phyloP scores from a whole-genome alignment of 2,797 vertebrate species.

The Cossypha dichroa region DNA sequence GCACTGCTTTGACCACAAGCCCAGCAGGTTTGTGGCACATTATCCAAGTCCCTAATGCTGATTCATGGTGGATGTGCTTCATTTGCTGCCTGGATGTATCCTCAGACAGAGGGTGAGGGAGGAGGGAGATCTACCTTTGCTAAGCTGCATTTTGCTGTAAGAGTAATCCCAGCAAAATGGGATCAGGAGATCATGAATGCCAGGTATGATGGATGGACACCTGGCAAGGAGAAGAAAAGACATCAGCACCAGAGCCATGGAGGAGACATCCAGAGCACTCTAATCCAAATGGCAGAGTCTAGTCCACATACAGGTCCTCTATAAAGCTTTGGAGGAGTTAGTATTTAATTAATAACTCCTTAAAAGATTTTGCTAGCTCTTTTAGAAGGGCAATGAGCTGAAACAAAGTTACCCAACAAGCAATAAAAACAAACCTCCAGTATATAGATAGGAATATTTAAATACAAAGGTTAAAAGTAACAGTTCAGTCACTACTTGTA shows the following conservation, averaged over 20 bases:
- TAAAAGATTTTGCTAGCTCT: background rate
- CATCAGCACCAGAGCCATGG: background rate
- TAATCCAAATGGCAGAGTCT: background rate
- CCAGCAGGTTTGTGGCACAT: background rate
- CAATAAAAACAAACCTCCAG: background rate
- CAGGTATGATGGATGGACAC: background rate
- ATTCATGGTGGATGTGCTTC: background rate
- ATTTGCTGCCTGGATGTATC: background rate
- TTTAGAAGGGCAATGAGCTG: background rate
- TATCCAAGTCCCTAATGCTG: background rate
- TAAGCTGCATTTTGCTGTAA: background rate
- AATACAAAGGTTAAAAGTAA: background rate
- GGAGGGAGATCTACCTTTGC: background rate
- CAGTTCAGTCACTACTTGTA: background rate
- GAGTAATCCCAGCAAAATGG: background rate
- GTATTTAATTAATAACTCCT: background rate
- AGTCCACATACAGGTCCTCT: background rate
- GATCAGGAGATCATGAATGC: background rate
- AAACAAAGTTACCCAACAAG: background rate
- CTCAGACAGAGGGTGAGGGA: background rate
- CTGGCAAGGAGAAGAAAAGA: background rate
- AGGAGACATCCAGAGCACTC: accelerated
- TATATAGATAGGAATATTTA: background rate
- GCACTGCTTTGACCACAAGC: background rate
- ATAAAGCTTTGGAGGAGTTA: background rate